These are phyloP conservation scores for Plestiodon gilberti DNA, from an alignment of 2,113 vertebrate genomes.

Conservation along the genomic window DNA sequence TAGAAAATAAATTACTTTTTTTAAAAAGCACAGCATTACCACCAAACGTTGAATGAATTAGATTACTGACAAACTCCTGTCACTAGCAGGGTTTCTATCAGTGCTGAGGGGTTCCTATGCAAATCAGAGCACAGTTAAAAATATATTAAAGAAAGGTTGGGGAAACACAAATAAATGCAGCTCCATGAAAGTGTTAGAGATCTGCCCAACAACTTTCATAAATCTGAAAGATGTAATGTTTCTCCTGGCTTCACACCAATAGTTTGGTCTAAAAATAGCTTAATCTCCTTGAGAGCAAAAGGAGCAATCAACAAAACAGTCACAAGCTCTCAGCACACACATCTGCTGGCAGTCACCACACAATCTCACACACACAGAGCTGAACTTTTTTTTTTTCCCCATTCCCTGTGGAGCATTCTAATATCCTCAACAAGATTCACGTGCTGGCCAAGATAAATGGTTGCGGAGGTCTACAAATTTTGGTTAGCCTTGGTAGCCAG, in stretches of 20 bases:
- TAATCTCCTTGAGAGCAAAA: conserved; percentile 76
- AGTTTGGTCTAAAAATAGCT: conserved; percentile 77
- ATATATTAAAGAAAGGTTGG: conserved; percentile 25
- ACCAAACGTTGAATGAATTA: conserved; percentile 69
- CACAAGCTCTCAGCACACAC: neutral
- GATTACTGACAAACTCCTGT: conserved; percentile 64
- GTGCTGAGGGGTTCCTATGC: conserved; percentile 3
- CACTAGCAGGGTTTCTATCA: conserved; percentile 25
- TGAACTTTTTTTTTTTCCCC: neutral
- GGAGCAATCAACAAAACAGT: conserved; percentile 65
- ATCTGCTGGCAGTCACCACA: neutral
- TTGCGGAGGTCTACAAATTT: neutral
- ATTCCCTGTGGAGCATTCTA: neutral
- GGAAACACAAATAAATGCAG: conserved; percentile 57
- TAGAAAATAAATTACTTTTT: conserved; percentile 87
- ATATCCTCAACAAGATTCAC: neutral
- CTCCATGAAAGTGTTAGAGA: conserved; percentile 68
- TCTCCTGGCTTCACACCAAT: conserved; percentile 73
- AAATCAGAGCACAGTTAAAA: conserved; percentile 31
- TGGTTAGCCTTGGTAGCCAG: neutral
- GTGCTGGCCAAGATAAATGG: neutral
- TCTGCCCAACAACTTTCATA: conserved; percentile 77
- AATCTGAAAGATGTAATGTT: conserved; percentile 74
- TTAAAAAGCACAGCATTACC: conserved; percentile 64
- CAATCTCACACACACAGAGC: neutral